Evolutionary conservation across 2,797 vertebrate species (phyloP).

Genomic region (Brachymystax lenok): DNA sequence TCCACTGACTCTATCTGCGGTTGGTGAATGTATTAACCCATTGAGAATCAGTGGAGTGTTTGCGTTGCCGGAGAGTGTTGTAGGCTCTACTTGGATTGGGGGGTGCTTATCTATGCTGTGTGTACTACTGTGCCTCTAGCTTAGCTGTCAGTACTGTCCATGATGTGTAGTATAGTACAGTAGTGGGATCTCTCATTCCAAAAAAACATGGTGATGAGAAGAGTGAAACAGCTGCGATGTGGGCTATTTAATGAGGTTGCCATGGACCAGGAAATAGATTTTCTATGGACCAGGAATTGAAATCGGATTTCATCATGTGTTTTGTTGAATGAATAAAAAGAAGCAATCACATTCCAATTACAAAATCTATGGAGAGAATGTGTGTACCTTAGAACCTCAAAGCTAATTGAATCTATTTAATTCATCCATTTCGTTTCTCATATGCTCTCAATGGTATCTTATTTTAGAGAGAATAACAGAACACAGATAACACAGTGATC

Average conservation of each 20-base stretch:
- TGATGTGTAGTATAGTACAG: too few species aligned
- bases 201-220: slow-evolving; percentile 41
- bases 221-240: slow-evolving; percentile 56
- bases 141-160: background rate
- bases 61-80: slow-evolving; percentile 20
- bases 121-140: background rate
- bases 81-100: slow-evolving; percentile 15
- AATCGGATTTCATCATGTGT: background rate
- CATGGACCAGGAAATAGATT: background rate
- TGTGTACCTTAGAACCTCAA: background rate
- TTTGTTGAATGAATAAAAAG: background rate
- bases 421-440: background rate
- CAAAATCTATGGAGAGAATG: slow-evolving; percentile 14
- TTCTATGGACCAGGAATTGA: background rate
- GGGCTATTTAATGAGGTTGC: slow-evolving; percentile 40
- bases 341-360: slow-evolving; percentile 28
- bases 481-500: slow-evolving; percentile 32
- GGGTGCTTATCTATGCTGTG: background rate
- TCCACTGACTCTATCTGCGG: slow-evolving; percentile 45
- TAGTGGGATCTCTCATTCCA: slow-evolving; percentile 45
- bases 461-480: slow-evolving; percentile 11
- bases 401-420: background rate
- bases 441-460: slow-evolving; percentile 43
- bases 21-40: slow-evolving; percentile 59
- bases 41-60: slow-evolving; percentile 1